Evolutionary conservation across 1,140 invertebrate genomes (phyloP), one percentile per base, ranked within the genome.

Genomic region (Solenopsis invicta): DNA sequence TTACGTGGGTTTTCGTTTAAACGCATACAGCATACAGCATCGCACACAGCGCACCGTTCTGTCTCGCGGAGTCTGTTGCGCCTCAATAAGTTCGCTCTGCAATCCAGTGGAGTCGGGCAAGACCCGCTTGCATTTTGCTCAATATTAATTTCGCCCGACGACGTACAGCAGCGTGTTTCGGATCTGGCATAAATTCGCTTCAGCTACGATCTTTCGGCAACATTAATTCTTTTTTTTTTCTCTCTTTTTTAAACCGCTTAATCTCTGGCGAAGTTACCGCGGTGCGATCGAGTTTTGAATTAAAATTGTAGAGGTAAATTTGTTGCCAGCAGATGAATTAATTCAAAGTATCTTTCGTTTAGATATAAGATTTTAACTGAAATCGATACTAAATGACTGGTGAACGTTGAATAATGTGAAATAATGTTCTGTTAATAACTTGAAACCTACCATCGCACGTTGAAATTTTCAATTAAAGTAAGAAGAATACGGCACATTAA

Each of bases 1-100:
- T 85, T 77, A 77, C 74, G 61, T 85, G 45, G 48, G 74, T 52
- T 78, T 78, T 78, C 75, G 59, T 66, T 85, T 78, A 85, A 85
- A 56, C 54, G 5, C 41, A 84, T 41, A 74, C 21, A 24, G 24
- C 24, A 56, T 29, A 34, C 34, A 34, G 64, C 10, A n/a, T 37
- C 50, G 10, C 18, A 29, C 29, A 74, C 21, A 24, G 24, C 24
- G 64, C 10, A n/a, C 37, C 50, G 10, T 12, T 16, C 64, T 56
- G 52, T 71, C 50, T 54, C 56, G 18, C 64, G 64, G 37, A 69
- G 66, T 84, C 24, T 75, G 41, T 18, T 45, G 52, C 54, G n/a
- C 41, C 29, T 75, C 80, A 62, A 84, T 84, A 48, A 41, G 41
- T 84, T 24, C 56, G 24, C 29, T 56, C 45, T 24, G 29, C 61